phyloP scores from a whole-genome alignment of 1,140 invertebrate species.

The Calosoma granatense region DNA sequence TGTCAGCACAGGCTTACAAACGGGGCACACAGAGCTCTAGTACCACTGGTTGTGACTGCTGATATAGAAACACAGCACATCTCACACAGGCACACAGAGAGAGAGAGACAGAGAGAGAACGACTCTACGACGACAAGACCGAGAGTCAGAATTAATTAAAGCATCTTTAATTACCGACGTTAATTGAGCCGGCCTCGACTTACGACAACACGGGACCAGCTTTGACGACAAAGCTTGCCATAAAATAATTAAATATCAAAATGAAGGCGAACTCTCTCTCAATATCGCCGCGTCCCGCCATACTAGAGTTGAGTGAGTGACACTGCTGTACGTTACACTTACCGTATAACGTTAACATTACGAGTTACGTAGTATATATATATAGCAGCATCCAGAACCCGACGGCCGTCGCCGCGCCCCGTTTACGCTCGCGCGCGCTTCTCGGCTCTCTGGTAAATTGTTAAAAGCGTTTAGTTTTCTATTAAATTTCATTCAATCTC shows the following conservation, averaged over 20 bases:
- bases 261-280: constrained; percentile 18
- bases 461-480: constrained; percentile 8
- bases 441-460: neutral
- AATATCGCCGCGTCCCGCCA: neutral
- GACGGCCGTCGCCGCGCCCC: no score
- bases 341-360: no score
- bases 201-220: constrained; percentile 11
- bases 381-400: no score
- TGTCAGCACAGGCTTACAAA: no score
- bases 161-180: constrained; percentile 26
- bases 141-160: constrained; percentile 26
- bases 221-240: constrained; percentile 27
- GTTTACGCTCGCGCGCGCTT: neutral
- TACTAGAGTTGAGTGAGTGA: no score
- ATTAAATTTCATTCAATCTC: constrained; percentile 8
- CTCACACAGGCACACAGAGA: neutral
- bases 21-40: no score
- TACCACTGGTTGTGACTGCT: no score
- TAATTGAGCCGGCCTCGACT: constrained; percentile 19
- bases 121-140: neutral
- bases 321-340: no score
- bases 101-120: neutral
- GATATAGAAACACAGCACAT: no score
- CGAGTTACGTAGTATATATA: no score
- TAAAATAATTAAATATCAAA: constrained; percentile 32